Base-by-base conservation (phyloP, 2,797 vertebrate species). In the Typhlichthys subterraneus region DNA sequence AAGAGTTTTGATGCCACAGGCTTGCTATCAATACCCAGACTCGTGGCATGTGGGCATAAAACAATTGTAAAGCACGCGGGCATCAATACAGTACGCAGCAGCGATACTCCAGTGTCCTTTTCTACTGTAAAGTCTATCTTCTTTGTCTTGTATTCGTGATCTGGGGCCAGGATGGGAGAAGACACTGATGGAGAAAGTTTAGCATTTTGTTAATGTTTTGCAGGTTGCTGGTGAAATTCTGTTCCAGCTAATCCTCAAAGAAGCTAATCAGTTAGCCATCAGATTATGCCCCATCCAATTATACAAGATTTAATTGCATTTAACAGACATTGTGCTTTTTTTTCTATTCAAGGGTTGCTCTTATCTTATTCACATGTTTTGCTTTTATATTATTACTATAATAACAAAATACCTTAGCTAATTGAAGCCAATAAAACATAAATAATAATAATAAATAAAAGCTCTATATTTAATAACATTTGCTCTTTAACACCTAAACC, bases 301-400 rank as follows among this genome's bases (percentile, higher is more conserved):
- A 60, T 69, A 67, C 59, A 70, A 53, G 49, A 63, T 77, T 76
- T 74, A 69, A 62, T 77, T 65, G 64, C 50, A 58, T 63, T 77
- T 53, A 70, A 68, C 56, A 76, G 75, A 68, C 71, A 67, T 69
- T 77, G 55, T 73, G 60, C 38, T 7, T n/a, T 14, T 59, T 38
- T 31, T 12, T 59, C 19, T 12, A 14, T 56, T 61, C 51, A 61
- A 73, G n/a, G 12, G 56, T 29, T 56, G 53, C 62, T 76, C 31
- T 69, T 72, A 64, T 73, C 65, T 29, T 52, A n/a, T 31, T 57
- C 59, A 55, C 53, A 58, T 42, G 1, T 9, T 42, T 42, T 42
- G 6, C 38, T 42, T 42, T 7, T 42, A 7, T 42, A 38, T 38
- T 42, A 42, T 42, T 42, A 42, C 6, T 42, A 42, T 42, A 42